Conservation (phyloP, 1,140 invertebrate genomes). For the Amphibalanus amphitrite region DNA sequence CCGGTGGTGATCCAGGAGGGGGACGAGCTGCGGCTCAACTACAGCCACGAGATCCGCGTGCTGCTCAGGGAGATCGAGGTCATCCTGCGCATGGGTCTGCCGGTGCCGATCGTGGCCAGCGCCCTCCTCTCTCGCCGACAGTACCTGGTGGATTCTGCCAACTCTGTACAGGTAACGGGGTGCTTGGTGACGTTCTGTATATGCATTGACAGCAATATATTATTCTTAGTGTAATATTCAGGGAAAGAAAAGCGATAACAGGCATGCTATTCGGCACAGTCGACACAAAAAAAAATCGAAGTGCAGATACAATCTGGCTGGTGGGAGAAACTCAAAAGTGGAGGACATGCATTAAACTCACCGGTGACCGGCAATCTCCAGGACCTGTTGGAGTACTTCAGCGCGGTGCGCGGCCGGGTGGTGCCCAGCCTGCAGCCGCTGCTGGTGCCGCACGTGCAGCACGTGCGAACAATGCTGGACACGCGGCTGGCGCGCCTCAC, state of each 20-base stretch:
- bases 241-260: too few species aligned
- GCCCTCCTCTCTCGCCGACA: background rate
- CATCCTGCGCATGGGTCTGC: background rate
- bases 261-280: too few species aligned
- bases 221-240: too few species aligned
- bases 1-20: background rate
- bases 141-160: background rate
- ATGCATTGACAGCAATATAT: too few species aligned
- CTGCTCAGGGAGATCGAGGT: background rate
- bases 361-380: too few species aligned
- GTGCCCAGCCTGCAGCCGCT: slow-evolving; percentile 68
- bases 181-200: too few species aligned
- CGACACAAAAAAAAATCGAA: too few species aligned
- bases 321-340: too few species aligned
- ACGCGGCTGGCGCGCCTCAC: slow-evolving; percentile 57
- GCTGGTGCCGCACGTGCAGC: slow-evolving; percentile 65
- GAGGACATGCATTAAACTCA: too few species aligned
- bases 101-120: background rate
- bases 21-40: background rate
- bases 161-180: background rate
- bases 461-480: slow-evolving; percentile 55
- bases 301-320: too few species aligned
- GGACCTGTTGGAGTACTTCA: slow-evolving; percentile 14
- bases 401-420: slow-evolving; percentile 33
- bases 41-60: background rate